Base-by-base conservation (phyloP, 2,888 invertebrate species). In the Lithosia quadra region DNA sequence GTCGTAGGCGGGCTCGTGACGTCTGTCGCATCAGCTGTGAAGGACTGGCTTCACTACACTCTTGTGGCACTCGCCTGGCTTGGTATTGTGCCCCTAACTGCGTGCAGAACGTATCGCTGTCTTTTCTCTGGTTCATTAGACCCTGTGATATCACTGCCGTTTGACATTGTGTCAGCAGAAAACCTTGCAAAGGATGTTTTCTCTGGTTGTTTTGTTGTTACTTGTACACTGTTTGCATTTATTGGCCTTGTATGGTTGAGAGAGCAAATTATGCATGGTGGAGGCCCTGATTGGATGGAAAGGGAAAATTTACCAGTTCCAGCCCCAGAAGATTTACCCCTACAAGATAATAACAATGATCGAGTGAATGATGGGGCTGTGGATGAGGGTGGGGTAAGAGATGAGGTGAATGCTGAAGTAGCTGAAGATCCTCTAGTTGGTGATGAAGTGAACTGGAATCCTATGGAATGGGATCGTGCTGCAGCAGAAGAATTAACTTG, bases 401-500 rank as follows among this genome's bases (percentile, higher is more conserved):
- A 95, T 79, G 83, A 95, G 83, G 86, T 88, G 64, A 84, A 92
- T 82, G 86, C 92, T 80, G 88, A 93, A 79, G 87, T 86, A 59
- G 90, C 81, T 28, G 96, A 95, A 84, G 95, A 96, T 81, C 92
- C 96, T 34, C 88, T 96, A 77, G 96, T 95, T 43, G 96, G 96
- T 7, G 97, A 97, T 85, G 98, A 97, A 84, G 98, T 97, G 72
- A 99, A 99, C 86, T 99, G 99, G 99, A 99, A 99, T 91, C 99
- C 99, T 0, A 98, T 99, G 96, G 99, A 99, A 87, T 99, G 99
- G 99, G 99, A 99, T 88, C 96, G 99, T 75, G 99, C 99, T 0
- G 99, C 99, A 0, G 99, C 98, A 15, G 99, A 99, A 87, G 99
- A 99, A 90, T 94, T 99, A 34, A 99, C 99, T 0, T 99, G 99